Conservation (phyloP, 2,888 invertebrate genomes). For the Muscina levida region DNA sequence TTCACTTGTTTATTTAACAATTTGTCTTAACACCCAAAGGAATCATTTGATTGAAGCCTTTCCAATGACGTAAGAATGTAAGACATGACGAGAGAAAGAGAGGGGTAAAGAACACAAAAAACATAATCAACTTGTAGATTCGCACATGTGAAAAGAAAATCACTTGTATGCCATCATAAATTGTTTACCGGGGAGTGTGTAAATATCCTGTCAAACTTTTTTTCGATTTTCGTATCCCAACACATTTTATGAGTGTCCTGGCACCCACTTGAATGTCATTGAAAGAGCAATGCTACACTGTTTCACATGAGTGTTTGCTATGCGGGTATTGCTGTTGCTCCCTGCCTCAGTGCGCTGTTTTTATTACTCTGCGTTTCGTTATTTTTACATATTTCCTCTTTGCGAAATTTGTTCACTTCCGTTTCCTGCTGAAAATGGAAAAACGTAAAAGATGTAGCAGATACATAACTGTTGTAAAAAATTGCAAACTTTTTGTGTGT, state of each 20-base stretch:
- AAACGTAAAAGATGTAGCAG: slow-evolving; percentile 14
- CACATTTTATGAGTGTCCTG: not conserved
- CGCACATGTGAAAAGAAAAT: slow-evolving; percentile 4
- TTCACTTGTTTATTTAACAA: too few relatives aligned
- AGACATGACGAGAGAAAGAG: not conserved
- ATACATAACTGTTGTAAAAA: slow-evolving; percentile 9
- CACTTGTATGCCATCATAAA: not conserved
- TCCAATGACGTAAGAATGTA: slow-evolving; percentile 36
- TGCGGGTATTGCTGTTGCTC: too few relatives aligned
- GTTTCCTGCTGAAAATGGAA: slow-evolving; percentile 41
- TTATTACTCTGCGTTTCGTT: not conserved
- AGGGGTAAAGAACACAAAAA: not conserved
- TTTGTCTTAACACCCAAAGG: slow-evolving; percentile 29
- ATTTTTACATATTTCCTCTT: slow-evolving; percentile 46
- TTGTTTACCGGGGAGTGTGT: too few relatives aligned
- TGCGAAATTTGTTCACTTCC: slow-evolving; percentile 46
- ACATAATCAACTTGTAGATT: slow-evolving; percentile 39
- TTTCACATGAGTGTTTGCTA: not conserved
- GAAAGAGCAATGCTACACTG: not conserved
- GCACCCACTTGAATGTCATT: slow-evolving; percentile 20
- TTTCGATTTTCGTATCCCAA: not conserved
- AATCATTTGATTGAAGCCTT: slow-evolving; percentile 47
- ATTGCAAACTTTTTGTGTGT: slow-evolving; percentile 17
- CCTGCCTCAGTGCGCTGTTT: not conserved
- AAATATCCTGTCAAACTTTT: not conserved